phyloP scores from a whole-genome alignment of 1,140 invertebrate genomes.

The Phortica variegata region DNA sequence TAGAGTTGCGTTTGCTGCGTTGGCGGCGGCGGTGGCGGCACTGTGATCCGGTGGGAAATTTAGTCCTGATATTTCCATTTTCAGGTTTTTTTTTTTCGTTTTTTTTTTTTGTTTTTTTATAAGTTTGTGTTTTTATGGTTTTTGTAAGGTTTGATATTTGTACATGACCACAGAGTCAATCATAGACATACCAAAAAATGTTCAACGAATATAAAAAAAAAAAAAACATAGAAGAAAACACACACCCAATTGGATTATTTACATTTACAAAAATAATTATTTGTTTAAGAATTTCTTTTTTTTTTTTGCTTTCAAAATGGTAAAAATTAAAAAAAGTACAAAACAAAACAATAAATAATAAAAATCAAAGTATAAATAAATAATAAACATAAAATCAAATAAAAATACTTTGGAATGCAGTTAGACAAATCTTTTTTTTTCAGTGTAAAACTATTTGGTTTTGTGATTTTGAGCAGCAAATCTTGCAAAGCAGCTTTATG shows the following conservation, averaged over 20 bases:
- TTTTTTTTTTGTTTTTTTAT: conserved; percentile 35
- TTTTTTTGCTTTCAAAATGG: conserved; percentile 17
- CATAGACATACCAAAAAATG: conserved; percentile 58
- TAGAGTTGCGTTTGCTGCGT: conserved; percentile 36
- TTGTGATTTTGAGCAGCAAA: too few species aligned
- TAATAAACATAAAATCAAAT: conserved; percentile 25
- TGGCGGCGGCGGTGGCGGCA: conserved; percentile 33
- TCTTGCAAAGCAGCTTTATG: too few species aligned
- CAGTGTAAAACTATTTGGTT: too few species aligned
- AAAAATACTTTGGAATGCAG: conserved; percentile 25
- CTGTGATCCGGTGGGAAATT: conserved; percentile 58
- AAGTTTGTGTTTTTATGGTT: conserved; percentile 44
- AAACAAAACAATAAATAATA: conserved; percentile 30
- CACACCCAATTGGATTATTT: conserved; percentile 58
- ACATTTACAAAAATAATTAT: conserved; percentile 56
- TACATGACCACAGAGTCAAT: conserved; percentile 58
- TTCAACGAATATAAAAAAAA: conserved; percentile 57
- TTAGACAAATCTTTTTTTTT: conserved; percentile 8
- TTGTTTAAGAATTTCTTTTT: conserved; percentile 26
- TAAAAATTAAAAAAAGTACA: conserved; percentile 2
- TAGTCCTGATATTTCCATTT: conserved; percentile 51
- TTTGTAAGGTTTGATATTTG: conserved; percentile 39
- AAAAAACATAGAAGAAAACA: conserved; percentile 58
- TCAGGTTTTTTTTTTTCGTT: conserved; percentile 35
- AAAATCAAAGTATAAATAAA: conserved; percentile 9